A percentile compares a stretch with the other conserved stretches of the same genome.
Evolutionary conservation across 1,140 invertebrate genomes (phyloP).

Genomic region (Solen grandis): DNA sequence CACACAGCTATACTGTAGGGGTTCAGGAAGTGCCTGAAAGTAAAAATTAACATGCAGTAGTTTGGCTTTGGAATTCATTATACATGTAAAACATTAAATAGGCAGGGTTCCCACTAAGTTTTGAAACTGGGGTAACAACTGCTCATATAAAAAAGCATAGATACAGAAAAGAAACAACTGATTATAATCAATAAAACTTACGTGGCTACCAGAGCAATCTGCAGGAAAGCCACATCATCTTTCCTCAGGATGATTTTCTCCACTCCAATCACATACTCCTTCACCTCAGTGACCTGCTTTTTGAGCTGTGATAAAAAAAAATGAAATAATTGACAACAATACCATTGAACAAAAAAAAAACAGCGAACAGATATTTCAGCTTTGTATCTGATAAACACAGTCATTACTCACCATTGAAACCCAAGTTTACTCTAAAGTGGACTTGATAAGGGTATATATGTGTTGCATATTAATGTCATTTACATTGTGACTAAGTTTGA

Average conservation of each 20-base stretch:
- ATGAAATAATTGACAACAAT: conserved; percentile 20
- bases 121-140: conserved; percentile 95
- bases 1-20: conserved; percentile 95
- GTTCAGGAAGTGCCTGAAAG: conserved; percentile 94
- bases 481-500: too few species aligned
- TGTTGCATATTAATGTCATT: too few species aligned
- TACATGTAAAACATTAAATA: neutral
- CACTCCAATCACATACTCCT: conserved; percentile 67
- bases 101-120: too few species aligned
- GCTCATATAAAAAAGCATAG: conserved; percentile 79
- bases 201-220: conserved; percentile 68
- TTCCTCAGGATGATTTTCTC: conserved; percentile 67
- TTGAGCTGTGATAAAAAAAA: conserved; percentile 63
- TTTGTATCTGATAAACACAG: too few species aligned
- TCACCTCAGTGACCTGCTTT: conserved; percentile 68
- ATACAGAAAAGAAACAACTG: neutral
- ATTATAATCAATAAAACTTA: conserved; percentile 64
- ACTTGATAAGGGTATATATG: too few species aligned
- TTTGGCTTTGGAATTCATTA: too few species aligned
- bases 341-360: too few species aligned
- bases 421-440: too few species aligned
- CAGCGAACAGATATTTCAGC: too few species aligned
- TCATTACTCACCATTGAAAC: too few species aligned
- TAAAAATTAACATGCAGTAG: conserved; percentile 35
- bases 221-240: conserved; percentile 61